A percentile compares a stretch with the other conserved stretches of the same genome.
These are phyloP conservation scores for Leucania comma DNA, from an alignment of 2,888 invertebrate genomes.

Conservation along the genomic window DNA sequence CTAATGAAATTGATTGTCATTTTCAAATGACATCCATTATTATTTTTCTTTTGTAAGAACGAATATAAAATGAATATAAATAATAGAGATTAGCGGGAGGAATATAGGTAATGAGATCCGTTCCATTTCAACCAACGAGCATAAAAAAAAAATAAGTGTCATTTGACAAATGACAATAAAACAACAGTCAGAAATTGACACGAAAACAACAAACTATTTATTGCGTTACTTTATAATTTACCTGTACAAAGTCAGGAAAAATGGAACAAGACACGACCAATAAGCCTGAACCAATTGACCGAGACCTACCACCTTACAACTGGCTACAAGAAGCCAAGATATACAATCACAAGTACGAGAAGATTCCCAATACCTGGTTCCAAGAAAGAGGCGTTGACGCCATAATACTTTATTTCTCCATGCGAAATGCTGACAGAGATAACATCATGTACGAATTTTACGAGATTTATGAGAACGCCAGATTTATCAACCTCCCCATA, in stretches of 20 bases:
- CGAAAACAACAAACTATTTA: background rate
- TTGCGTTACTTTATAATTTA: background rate
- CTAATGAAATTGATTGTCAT: slow-evolving; percentile 2
- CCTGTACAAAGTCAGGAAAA: no score
- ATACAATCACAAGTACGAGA: slow-evolving; percentile 74
- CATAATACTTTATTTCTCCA: slow-evolving; percentile 79
- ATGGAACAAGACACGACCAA: background rate
- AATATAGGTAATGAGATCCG: background rate
- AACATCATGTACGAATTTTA: slow-evolving; percentile 80
- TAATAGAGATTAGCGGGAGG: no score
- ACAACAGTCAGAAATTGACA: background rate
- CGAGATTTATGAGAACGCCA: slow-evolving; percentile 80
- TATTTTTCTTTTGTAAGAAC: slow-evolving; percentile 10
- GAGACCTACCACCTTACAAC: slow-evolving; percentile 63
- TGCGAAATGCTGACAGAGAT: slow-evolving; percentile 76
- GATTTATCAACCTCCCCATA: slow-evolving; percentile 78
- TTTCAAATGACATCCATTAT: background rate
- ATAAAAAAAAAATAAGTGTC: background rate
- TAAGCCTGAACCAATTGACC: background rate
- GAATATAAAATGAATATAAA: no score
- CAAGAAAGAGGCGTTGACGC: slow-evolving; percentile 76
- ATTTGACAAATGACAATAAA: slow-evolving; percentile 2
- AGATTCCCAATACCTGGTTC: slow-evolving; percentile 75
- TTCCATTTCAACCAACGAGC: background rate
- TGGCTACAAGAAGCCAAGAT: slow-evolving; percentile 78